These are phyloP conservation scores for Sussaba pulchella DNA, from an alignment of 2,888 invertebrate genomes.

Conservation along the genomic window DNA sequence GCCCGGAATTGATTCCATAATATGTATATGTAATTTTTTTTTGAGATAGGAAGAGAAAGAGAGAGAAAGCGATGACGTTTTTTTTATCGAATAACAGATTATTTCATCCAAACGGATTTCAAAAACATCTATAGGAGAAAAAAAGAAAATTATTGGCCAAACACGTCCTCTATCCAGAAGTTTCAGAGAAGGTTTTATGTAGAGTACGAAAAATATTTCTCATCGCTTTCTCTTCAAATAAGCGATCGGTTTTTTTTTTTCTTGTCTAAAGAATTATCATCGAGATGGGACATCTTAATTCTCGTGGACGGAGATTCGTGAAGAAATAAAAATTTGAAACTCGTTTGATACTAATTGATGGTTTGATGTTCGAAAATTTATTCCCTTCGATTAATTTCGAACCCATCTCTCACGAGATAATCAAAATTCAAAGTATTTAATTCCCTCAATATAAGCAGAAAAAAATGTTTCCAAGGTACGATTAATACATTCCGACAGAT, in stretches of 20 bases:
- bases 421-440: background rate
- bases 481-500: too few species aligned
- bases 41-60: background rate
- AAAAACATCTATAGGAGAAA: too few species aligned
- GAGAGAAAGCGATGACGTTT: background rate
- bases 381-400: background rate
- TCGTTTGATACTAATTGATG: background rate
- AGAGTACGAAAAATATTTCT: too few species aligned
- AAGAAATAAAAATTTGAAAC: background rate
- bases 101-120: background rate
- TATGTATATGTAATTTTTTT: background rate
- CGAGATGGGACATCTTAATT: too few species aligned
- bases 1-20: slow-evolving; percentile 30
- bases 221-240: too few species aligned
- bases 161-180: too few species aligned
- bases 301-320: too few species aligned
- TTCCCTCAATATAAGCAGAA: background rate
- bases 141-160: background rate
- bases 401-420: slow-evolving; percentile 5
- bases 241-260: too few species aligned
- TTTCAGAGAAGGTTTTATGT: too few species aligned
- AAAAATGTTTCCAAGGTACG: too few species aligned
- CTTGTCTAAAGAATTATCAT: too few species aligned
- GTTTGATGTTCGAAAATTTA: background rate
- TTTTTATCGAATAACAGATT: slow-evolving; percentile 9